These are phyloP conservation scores for Ichneumoninae sp. DNA, from an alignment of 2,888 invertebrate species.

Conservation along the genomic window DNA sequence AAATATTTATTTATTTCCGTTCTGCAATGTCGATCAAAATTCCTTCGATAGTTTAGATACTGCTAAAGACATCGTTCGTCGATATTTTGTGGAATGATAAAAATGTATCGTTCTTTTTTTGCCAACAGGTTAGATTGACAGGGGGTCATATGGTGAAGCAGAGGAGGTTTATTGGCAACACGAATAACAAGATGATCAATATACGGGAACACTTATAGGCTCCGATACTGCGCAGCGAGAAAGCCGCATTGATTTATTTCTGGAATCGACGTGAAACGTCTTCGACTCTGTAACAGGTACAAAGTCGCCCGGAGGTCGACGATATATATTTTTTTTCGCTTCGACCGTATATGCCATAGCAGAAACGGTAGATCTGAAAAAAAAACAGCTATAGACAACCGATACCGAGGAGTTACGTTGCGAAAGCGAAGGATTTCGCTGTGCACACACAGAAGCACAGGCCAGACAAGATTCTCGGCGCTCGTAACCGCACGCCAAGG, in stretches of 20 bases:
- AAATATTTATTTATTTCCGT: neutral
- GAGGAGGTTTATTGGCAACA: conserved; percentile 81
- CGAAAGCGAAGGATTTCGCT: conserved; percentile 25
- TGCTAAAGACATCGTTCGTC: neutral
- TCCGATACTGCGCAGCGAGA: conserved; percentile 28
- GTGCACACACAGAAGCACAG: conserved; percentile 15
- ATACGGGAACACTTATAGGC: conserved; percentile 78
- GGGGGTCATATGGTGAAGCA: conserved; percentile 81
- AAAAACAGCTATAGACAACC: conserved; percentile 7
- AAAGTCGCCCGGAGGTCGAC: conserved; percentile 38
- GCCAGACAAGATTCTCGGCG: conserved; percentile 25
- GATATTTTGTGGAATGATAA: conserved; percentile 8
- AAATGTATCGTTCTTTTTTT: conserved; percentile 44
- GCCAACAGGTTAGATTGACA: conserved; percentile 77
- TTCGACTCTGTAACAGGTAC: conserved; percentile 50
- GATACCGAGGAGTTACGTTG: conserved; percentile 34
- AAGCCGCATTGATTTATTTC: conserved; percentile 45
- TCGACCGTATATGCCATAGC: conserved; percentile 24
- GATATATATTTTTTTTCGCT: neutral
- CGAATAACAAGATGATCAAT: conserved; percentile 82
- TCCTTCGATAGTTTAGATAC: neutral
- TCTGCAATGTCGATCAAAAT: neutral
- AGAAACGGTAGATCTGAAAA: conserved; percentile 30
- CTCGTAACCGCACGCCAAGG: conserved; percentile 21
- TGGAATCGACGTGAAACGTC: conserved; percentile 51